Evolutionary conservation across 2,797 vertebrate genomes (phyloP), one percentile per base, ranked within the genome.

Genomic region (Toxotes lorentzi): DNA sequence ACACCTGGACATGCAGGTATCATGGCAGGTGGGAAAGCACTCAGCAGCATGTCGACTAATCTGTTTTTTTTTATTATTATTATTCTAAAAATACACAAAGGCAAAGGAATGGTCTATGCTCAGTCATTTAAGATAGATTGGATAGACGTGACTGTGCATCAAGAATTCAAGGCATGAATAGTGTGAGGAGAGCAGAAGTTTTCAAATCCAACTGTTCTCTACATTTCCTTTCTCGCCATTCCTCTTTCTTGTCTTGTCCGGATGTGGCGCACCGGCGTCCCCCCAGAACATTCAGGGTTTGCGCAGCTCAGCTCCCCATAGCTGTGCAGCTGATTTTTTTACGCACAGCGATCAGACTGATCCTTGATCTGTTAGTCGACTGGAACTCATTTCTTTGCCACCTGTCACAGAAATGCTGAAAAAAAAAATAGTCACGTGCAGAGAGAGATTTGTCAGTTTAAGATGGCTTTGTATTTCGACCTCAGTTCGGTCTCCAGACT

Each of bases 1-100:
- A 73, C 82, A 86, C 75, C 85, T 85, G 68, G 54, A 0, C 61
- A 9, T 10, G 32, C 68, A 71, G 51, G 5, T 61, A n/a, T 35
- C 27, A 0, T 16, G 47, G 47, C 76, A 65, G 45, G 43, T 63
- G 40, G 24, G 7, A 23, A 17, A 11, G 5, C 41, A 21, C 1
- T 21, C 17, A 38, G 11, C 48, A 43, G 19, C 11, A 7, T 40
- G 24, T 34, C 14, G 6, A 58, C 12, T 32, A 17, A 65, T 11
- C 4, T 59, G 27, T 4, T 2, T 17, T 60, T 48, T 0, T 14
- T 21, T n/a, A n/a, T n/a, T n/a, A n/a, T n/a, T n/a, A n/a, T n/a
- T n/a, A n/a, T 41, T 2, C 13, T 3, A 27, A 32, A 38, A 0
- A 30, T 23, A 16, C 23, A 53, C 21, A 1, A 11, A 0, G 32